Base-by-base conservation (phyloP, 1,140 invertebrate species). In the Neodiprion virginianus region DNA sequence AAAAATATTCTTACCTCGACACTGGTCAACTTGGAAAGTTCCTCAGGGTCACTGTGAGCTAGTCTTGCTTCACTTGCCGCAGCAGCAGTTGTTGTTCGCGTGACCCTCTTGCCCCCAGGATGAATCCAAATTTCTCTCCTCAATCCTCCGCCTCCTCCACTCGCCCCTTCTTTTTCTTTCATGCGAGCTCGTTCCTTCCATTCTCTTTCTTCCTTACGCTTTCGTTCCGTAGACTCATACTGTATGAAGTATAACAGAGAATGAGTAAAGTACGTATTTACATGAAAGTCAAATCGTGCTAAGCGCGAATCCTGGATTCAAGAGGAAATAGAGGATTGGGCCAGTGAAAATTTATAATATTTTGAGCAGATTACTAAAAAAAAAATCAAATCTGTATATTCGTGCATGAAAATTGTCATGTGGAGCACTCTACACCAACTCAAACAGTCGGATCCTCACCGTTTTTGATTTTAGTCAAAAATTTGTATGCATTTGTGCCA, bases 81-180 rank as follows among this genome's bases (percentile, higher is more conserved):
- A 7, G 84, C 81, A 23, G 90, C 85, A 69, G 92, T 89, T 21
- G 94, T 93, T 17, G 93, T 93, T 74, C 93, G 89, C 81, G 93
- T 91, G 9, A 93, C 86, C 72, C 92, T 85, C 65, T 90, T 88
- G 5, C 93, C 94, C 81, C 94, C 93, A 9, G 94, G 94, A 82
- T 94, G 92, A 78, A 96, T 92, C 96, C 96, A 97, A 61, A 94
- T 93, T 88, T 97, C 96, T 75, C 92, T 90, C 68, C 94, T 85
- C 67, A 92, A 83, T 67, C 85, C 82, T 71, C 89, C 88, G 53
- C 86, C 85, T 10, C 86, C 84, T 61, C 77, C 84, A 69, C 81
- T 86, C 23, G 86, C 85, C 61, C 86, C 86, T 88, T 89, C 89
- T 83, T 90, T 90, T 79, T 91, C 90, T 78, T 90, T 91, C 89